Evolutionary conservation across 2,113 vertebrate genomes (phyloP).

Genomic region (Malaclemys terrapin): DNA sequence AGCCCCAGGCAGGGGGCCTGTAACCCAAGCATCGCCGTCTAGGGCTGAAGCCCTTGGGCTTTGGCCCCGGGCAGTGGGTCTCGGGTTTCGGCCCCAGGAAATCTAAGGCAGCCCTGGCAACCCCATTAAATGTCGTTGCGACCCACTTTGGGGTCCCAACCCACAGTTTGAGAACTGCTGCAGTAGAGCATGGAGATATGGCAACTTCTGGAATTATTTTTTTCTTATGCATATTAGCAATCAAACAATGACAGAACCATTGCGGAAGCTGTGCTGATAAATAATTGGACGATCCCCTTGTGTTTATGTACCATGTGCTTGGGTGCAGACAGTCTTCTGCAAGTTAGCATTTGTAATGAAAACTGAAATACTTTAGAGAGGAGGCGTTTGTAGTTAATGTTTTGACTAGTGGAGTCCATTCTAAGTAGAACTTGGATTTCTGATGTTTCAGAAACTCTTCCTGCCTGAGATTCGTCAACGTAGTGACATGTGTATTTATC

Average conservation of each 20-base stretch:
- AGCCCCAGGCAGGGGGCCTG: too few relatives aligned
- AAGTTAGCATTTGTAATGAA: not conserved
- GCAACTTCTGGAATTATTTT: not conserved
- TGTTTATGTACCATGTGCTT: not conserved
- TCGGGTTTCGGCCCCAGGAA: too few relatives aligned
- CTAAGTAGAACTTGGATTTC: fast-evolving
- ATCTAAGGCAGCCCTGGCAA: too few relatives aligned
- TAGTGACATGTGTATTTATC: not conserved
- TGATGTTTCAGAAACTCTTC: not conserved
- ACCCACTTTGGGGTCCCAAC: too few relatives aligned
- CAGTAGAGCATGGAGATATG: not conserved
- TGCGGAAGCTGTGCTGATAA: not conserved
- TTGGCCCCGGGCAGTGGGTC: too few relatives aligned
- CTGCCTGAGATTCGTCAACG: not conserved
- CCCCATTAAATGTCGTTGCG: too few relatives aligned
- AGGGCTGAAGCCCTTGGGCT: too few relatives aligned
- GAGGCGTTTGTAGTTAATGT: not conserved
- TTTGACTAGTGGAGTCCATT: not conserved
- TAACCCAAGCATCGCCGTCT: too few relatives aligned
- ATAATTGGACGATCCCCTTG: not conserved
- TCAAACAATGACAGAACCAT: not conserved
- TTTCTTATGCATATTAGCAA: not conserved
- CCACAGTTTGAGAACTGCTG: too few relatives aligned
- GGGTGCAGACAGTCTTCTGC: not conserved
- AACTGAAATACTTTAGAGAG: too few relatives aligned